These are phyloP conservation scores for Callyntrura sp. DNA, from an alignment of 2,888 invertebrate genomes.

Conservation along the genomic window DNA sequence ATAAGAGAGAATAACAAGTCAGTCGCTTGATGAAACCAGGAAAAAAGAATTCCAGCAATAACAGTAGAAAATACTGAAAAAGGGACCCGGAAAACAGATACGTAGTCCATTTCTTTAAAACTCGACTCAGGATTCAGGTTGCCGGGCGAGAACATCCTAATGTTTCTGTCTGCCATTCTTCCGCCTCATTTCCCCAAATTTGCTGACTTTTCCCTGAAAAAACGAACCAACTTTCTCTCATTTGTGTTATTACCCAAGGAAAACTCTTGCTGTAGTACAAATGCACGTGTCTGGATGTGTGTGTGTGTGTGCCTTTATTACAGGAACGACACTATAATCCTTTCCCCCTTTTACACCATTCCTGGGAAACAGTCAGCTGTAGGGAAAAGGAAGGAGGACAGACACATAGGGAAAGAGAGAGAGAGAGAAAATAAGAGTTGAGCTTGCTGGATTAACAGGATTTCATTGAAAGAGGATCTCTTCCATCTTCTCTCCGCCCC, in stretches of 20 bases:
- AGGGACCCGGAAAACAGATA: neutral
- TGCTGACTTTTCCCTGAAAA: constrained; percentile 41
- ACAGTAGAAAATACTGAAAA: neutral
- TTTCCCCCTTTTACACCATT: constrained; percentile 50
- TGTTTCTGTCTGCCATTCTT: too few species aligned
- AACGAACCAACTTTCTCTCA: neutral
- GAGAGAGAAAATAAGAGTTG: constrained; percentile 23
- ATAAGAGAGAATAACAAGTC: too few species aligned
- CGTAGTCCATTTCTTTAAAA: constrained; percentile 33
- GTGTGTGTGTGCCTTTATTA: constrained; percentile 3
- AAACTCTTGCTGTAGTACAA: constrained; percentile 13
- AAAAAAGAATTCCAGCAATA: constrained; percentile 26
- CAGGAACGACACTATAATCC: neutral
- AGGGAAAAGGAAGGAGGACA: constrained; percentile 52
- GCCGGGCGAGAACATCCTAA: too few species aligned
- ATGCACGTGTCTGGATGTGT: neutral
- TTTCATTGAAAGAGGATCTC: constrained; percentile 79
- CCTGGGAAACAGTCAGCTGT: constrained; percentile 82
- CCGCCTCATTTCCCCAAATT: constrained; percentile 36
- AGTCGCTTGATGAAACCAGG: too few species aligned
- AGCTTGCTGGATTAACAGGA: constrained; percentile 78
- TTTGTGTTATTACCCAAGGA: constrained; percentile 35
- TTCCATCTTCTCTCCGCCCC: constrained; percentile 56
- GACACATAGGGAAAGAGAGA: too few species aligned
- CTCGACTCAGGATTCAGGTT: too few species aligned